Evolutionary conservation across 2,888 invertebrate genomes (phyloP).

Genomic region (Eustalomyia histrio): DNA sequence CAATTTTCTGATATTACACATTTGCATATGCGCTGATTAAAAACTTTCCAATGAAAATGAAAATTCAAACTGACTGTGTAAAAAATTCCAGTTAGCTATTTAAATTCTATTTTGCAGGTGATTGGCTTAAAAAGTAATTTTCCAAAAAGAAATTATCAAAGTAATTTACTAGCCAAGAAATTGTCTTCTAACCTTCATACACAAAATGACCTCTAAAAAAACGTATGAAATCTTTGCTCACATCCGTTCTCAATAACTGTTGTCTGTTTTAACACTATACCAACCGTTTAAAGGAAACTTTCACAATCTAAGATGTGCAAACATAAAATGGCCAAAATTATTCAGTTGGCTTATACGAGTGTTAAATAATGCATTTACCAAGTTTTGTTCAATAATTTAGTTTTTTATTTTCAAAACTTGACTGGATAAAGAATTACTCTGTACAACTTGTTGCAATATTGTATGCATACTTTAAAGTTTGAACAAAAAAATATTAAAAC

Average conservation of each 20-base stretch:
- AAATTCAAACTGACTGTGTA: too few relatives aligned
- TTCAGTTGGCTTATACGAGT: neutral
- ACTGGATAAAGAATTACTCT: neutral
- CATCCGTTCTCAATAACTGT: neutral
- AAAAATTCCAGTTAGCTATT: too few relatives aligned
- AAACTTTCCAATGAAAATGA: too few relatives aligned
- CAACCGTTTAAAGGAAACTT: neutral
- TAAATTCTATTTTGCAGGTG: neutral
- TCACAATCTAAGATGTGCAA: neutral
- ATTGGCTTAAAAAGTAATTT: neutral
- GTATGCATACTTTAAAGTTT: slow-evolving; percentile 6
- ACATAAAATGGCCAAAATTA: neutral
- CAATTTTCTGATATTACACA: too few relatives aligned
- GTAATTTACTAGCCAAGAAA: neutral
- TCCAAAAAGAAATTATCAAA: neutral
- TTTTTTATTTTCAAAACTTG: neutral
- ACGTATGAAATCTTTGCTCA: neutral
- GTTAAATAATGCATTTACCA: neutral
- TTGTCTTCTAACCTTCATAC: neutral
- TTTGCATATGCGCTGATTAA: too few relatives aligned
- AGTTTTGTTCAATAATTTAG: neutral
- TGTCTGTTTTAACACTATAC: neutral
- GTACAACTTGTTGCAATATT: slow-evolving; percentile 49
- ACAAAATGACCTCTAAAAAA: neutral
- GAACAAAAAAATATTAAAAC: neutral